These are phyloP conservation scores for Pelagia noctiluca DNA, from an alignment of 30 jellyfish, hydroid and myxozoan species.

Conservation along the genomic window DNA sequence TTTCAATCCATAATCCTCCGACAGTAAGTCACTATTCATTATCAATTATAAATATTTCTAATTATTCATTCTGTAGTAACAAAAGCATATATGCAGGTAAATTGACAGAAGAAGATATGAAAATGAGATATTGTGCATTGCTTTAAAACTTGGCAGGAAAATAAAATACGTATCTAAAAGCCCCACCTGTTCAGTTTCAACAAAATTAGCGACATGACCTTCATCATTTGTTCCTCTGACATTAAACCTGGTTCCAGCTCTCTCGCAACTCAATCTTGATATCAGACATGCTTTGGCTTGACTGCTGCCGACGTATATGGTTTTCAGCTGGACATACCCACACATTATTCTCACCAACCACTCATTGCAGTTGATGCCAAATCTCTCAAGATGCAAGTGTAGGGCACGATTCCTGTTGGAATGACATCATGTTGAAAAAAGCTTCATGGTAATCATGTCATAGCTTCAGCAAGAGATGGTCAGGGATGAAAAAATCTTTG, in stretches of 20 bases:
- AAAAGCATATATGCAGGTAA: too few species aligned
- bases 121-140: too few species aligned
- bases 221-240: slow-evolving; percentile 98
- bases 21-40: too few species aligned
- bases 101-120: too few species aligned
- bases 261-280: slow-evolving; percentile 91
- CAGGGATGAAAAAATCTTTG: too few species aligned
- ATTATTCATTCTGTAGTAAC: too few species aligned
- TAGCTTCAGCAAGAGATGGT: too few species aligned
- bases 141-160: too few species aligned
- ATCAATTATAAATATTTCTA: too few species aligned
- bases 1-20: too few species aligned
- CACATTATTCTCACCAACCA: slow-evolving; percentile 88
- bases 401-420: slow-evolving; percentile 82
- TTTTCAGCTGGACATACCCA: slow-evolving; percentile 86
- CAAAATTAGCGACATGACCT: slow-evolving; percentile 98
- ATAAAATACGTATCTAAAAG: too few species aligned
- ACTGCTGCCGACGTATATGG: slow-evolving; percentile 88
- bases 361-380: slow-evolving; percentile 66
- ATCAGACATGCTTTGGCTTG: slow-evolving; percentile 96
- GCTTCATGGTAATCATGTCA: too few species aligned
- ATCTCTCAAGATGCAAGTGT: slow-evolving; percentile 74
- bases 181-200: slow-evolving; percentile 98
- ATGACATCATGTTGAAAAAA: background rate
- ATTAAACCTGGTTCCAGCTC: slow-evolving; percentile 93